These are phyloP conservation scores for Cygnus atratus DNA, from an alignment of 2,113 vertebrate genomes.

Conservation along the genomic window DNA sequence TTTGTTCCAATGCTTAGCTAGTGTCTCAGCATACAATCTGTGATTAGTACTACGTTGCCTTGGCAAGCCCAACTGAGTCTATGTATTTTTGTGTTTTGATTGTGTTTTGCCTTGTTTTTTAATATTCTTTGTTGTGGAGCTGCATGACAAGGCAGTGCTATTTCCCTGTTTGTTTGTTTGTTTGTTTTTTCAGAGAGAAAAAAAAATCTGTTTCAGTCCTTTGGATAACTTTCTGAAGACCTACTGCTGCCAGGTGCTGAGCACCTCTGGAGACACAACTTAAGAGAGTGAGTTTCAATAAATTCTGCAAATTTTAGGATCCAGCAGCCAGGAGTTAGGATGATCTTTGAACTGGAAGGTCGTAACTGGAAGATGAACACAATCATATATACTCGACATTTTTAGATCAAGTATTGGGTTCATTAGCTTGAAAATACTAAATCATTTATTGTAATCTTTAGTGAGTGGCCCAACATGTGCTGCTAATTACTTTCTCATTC, in stretches of 20 bases:
- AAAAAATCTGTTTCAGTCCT: neutral
- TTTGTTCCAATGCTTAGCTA: neutral
- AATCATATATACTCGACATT: neutral
- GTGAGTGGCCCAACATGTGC: conserved; percentile 16
- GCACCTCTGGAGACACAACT: neutral
- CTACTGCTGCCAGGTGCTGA: neutral
- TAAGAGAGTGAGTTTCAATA: neutral
- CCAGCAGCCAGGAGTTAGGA: neutral
- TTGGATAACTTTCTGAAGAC: neutral
- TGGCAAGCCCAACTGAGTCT: neutral
- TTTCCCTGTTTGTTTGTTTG: neutral
- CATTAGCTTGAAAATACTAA: conserved; percentile 36
- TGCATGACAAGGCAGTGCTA: neutral
- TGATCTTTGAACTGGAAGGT: conserved; percentile 3
- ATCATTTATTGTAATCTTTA: neutral
- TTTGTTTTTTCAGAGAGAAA: neutral
- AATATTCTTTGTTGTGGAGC: neutral
- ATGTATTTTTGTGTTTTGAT: neutral
- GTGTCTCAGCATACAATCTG: neutral
- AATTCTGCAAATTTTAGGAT: neutral
- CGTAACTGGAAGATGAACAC: neutral
- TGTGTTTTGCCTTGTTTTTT: neutral
- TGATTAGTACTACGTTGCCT: neutral
- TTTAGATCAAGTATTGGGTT: conserved; percentile 1
- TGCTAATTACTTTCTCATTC: conserved; percentile 50